phyloP scores from a whole-genome alignment of 2,113 vertebrate genomes.

The Callipepla squamata region DNA sequence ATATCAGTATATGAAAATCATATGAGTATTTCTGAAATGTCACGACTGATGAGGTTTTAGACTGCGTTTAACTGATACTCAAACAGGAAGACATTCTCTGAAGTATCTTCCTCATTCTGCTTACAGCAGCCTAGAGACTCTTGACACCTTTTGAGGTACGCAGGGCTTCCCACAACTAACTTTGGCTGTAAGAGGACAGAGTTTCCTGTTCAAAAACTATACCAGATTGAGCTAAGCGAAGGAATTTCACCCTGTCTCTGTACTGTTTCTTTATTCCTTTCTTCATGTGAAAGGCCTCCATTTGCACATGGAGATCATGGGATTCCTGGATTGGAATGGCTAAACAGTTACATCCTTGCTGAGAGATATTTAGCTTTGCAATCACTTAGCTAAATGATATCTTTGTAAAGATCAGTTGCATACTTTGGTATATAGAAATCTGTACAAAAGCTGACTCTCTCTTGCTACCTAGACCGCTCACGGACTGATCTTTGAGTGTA shows the following conservation, averaged over 20 bases:
- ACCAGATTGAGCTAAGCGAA: neutral
- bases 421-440: neutral
- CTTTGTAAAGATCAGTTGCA: neutral
- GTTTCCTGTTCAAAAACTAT: neutral
- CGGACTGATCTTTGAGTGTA: neutral
- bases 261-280: neutral
- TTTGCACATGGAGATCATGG: fast-evolving
- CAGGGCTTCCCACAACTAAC: neutral
- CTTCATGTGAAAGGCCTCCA: neutral
- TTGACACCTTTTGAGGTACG: neutral
- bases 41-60: neutral
- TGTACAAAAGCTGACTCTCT: neutral
- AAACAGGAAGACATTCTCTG: neutral
- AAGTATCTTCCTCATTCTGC: neutral
- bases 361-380: neutral
- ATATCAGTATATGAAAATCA: neutral
- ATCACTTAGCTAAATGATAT: neutral
- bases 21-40: neutral
- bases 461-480: neutral
- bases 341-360: neutral
- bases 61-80: neutral
- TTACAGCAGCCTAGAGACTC: neutral
- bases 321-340: neutral
- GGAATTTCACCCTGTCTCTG: neutral
- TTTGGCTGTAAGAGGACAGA: fast-evolving